phyloP scores from a whole-genome alignment of 1,140 invertebrate species.

The Anthonomus grandis region DNA sequence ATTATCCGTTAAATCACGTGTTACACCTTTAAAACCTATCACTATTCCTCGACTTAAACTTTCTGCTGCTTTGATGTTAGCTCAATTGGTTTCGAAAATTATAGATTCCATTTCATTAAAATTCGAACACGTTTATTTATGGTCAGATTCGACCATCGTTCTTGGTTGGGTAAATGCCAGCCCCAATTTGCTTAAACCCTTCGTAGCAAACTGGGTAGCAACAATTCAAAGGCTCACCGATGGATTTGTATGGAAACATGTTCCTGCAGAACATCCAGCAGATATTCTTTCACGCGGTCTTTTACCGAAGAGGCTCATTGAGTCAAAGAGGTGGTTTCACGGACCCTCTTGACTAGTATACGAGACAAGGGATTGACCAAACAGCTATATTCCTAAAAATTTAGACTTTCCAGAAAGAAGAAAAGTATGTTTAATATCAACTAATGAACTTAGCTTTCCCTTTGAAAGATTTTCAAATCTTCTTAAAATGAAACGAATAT shows the following conservation, averaged over 20 bases:
- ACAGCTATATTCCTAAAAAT: neutral
- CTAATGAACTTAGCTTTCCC: neutral
- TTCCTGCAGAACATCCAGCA: too few relatives aligned
- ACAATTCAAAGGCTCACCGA: too few relatives aligned
- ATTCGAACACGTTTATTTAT: neutral
- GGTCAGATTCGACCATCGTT: too few relatives aligned
- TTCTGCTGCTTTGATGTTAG: conserved; percentile 28
- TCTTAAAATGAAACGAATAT: neutral
- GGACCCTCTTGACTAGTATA: too few relatives aligned
- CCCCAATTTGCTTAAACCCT: too few relatives aligned
- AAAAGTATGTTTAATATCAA: neutral
- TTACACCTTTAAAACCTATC: conserved; percentile 39
- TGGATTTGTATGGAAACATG: too few relatives aligned
- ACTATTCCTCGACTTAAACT: too few relatives aligned
- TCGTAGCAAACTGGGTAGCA: too few relatives aligned
- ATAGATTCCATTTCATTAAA: neutral
- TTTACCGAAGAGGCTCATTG: neutral
- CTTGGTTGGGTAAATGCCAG: too few relatives aligned
- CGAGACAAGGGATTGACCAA: neutral
- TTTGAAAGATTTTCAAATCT: neutral
- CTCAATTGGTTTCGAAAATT: conserved; percentile 17
- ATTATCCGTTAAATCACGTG: too few relatives aligned
- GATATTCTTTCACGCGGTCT: too few relatives aligned
- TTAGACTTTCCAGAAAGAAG: conserved; percentile 4
- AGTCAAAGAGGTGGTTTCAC: too few relatives aligned